Base-by-base conservation (phyloP, 1,140 invertebrate genomes). In the Zaprionus tsacasi region DNA sequence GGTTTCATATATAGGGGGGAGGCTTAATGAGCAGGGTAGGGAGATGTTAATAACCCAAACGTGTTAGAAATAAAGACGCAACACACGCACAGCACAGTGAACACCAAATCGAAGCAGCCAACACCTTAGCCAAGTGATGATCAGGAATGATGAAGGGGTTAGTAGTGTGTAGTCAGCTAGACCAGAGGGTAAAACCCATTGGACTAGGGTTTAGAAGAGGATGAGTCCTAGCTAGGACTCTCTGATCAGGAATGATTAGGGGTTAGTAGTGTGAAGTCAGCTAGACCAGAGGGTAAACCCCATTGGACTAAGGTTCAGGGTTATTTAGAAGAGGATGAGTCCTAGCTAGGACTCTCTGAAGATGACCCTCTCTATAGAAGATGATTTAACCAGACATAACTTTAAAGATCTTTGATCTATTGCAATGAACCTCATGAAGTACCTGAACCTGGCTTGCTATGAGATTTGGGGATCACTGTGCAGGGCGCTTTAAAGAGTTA, bases 21-120 rank as follows among this genome's bases (percentile, higher is more conserved):
- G 38, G 45, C 17, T 50, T 50, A 71, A 17, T 56, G 36, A 43
- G 0, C 7, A 15, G 56, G 17, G 25, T 65, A 8, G 27, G 50
- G 36, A 21, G 48, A 13, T 45, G 17, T 50, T 50, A 30, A 54
- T 57, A 11, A 27, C 21, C 36, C 17, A 40, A 8, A 61, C 52
- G 35, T 6, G 21, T 13, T 13, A 33, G 3, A 66, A 82, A 76
- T 58, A 79, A 83, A 72, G 45, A 82, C 76, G 61, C 72, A 76
- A 30, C 50, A 82, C 70, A 48, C 76, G 17, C 48, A 21, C 33
- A n/a, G 27, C 45, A 68, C 71, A 82, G 71, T 79, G 80, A 66
- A 55, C 25, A 45, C 61, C 81, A 79, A 74, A 33, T 17, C 30
- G 25, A 57, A 12, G 25, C 33, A 57, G 55, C 33, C 55, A 57